Conservation (phyloP, 2,797 vertebrate species). For the Pangasius krempfi region DNA sequence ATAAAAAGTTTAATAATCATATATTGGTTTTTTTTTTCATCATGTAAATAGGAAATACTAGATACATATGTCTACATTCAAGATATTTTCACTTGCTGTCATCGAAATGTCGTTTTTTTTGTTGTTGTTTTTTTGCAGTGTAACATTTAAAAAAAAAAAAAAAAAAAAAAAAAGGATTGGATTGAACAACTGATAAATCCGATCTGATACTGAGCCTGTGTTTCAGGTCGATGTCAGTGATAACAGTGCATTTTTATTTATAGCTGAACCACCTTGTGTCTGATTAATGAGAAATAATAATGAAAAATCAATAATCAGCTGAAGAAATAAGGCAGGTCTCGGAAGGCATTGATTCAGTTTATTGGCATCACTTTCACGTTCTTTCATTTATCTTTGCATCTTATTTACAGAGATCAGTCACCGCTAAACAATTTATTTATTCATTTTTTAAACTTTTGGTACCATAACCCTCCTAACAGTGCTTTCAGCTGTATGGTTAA, state of each 20-base stretch:
- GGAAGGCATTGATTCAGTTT: conserved; percentile 43
- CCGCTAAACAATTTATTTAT: not conserved
- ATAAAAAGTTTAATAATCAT: too few relatives aligned
- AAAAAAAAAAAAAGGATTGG: too few relatives aligned
- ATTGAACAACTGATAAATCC: not conserved
- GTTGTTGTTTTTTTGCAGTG: too few relatives aligned
- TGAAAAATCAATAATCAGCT: not conserved
- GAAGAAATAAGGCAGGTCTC: not conserved
- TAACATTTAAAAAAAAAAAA: too few relatives aligned
- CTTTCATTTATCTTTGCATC: not conserved
- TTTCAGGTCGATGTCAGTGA: not conserved
- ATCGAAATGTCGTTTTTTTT: too few relatives aligned
- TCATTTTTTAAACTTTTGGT: not conserved
- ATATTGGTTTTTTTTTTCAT: too few relatives aligned
- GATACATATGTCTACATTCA: not conserved
- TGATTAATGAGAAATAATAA: not conserved
- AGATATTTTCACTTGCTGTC: not conserved
- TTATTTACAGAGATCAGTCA: not conserved
- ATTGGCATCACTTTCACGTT: conserved; percentile 29
- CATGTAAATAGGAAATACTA: too few relatives aligned
- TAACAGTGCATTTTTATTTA: not conserved
- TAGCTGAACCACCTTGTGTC: not conserved
- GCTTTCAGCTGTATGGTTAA: not conserved
- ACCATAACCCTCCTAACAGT: not conserved
- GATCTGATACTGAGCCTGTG: not conserved